A percentile compares a stretch with the other conserved stretches of the same genome.
These are phyloP conservation scores for Cairina moschata DNA, from an alignment of 2,113 vertebrate species.

Conservation along the genomic window DNA sequence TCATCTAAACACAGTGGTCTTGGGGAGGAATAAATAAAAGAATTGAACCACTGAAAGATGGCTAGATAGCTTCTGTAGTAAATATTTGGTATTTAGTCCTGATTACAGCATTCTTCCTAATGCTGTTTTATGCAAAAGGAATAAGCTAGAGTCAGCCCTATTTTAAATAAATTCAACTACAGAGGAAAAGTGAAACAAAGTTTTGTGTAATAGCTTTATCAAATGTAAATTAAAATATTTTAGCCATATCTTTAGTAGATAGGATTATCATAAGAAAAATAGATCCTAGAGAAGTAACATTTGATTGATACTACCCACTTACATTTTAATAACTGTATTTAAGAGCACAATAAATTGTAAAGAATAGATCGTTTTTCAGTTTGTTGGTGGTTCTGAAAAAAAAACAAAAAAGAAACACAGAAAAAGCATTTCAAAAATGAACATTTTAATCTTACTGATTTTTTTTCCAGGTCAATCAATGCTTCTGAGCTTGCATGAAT, in stretches of 20 bases:
- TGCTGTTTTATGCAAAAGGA: neutral
- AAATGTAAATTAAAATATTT: neutral
- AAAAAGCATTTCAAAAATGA: neutral
- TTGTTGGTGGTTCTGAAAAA: neutral
- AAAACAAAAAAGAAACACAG: neutral
- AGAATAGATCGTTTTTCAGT: neutral
- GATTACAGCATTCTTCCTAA: neutral
- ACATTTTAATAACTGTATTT: neutral
- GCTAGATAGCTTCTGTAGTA: neutral
- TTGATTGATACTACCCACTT: neutral
- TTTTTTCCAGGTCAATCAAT: neutral
- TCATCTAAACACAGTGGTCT: neutral
- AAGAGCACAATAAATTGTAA: neutral
- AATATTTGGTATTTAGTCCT: neutral
- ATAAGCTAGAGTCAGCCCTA: neutral
- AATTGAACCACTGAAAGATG: neutral
- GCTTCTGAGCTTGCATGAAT: neutral
- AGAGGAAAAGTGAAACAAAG: neutral
- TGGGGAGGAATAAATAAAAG: neutral
- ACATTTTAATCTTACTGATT: neutral
- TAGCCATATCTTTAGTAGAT: neutral
- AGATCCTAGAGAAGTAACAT: neutral
- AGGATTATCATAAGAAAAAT: neutral
- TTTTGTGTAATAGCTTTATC: neutral
- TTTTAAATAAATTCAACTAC: neutral